Evolutionary conservation across 2,888 invertebrate genomes (phyloP), one percentile per base, ranked within the genome.

Genomic region (Podotricha telesiphe): DNA sequence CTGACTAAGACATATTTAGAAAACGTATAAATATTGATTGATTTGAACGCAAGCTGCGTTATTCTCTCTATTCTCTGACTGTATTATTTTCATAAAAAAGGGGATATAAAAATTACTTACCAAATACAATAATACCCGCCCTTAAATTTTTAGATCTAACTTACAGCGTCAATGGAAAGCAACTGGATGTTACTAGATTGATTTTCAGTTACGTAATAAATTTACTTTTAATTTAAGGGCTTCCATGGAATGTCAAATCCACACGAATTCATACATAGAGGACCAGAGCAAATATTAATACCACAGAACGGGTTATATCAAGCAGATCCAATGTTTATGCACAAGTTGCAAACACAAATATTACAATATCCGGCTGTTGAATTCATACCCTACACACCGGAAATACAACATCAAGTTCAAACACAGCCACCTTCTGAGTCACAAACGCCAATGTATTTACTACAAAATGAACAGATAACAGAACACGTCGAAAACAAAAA

Each of bases 301-400:
- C 83, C 89, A 68, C 89, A 89, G 3, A 86, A 86, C 71, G 83
- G 87, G 13, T 81, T 94, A 8, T 94, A 94, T 74, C 94, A 94
- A 79, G 90, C 94, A 11, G 94, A 94, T 75, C 89, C 89, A n/a
- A 79, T 83, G 72, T 93, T 87, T 73, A 79, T 94, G 65, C 92
- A 92, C 74, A 92, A 91, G 75, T 79, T 92, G 34, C 92, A 91
- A 77, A 84, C 79, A 45, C 91, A 91, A 72, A 78, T 91, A 20
- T 74, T 88, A 50, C 88, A 91, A 50, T 89, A 87, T 74, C 89
- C 87, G 0, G 80, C 87, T 4, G 82, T 93, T 0, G 91, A 93
- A 72, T 91, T 91, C 69, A 85, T 91, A 70, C 92, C 93, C 19
- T 92, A 93, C 72, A 79, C 84, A 1, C 82, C 88, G n/a, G 86